Percentiles rank a stretch among this genome's conserved stretches.
These are phyloP conservation scores for Rhopilema esculentum DNA, from an alignment of 30 jellyfish, hydroid and myxozoan genomes.

Conservation along the genomic window DNA sequence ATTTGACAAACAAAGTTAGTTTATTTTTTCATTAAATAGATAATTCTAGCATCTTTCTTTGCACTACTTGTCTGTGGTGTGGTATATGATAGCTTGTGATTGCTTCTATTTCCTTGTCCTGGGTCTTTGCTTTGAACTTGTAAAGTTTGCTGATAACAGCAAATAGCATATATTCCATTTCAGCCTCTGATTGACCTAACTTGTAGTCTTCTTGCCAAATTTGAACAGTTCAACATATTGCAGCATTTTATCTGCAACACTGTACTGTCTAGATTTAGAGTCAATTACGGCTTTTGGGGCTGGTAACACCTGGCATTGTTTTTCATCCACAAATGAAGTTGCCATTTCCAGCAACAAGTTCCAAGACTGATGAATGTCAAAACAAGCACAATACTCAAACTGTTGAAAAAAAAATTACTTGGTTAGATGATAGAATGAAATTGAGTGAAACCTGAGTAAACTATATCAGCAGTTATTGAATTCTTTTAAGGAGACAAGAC, in stretches of 20 bases:
- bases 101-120: too few relatives aligned
- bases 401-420: background rate
- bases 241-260: conserved; percentile 77
- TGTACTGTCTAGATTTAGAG: conserved; percentile 52
- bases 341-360: conserved; percentile 61
- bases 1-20: too few relatives aligned
- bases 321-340: conserved; percentile 51
- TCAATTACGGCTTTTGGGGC: conserved; percentile 68
- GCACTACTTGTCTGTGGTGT: too few relatives aligned
- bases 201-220: conserved; percentile 39
- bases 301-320: conserved; percentile 43
- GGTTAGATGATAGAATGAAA: background rate
- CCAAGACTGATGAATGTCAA: conserved; percentile 65
- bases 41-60: too few relatives aligned
- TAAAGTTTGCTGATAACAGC: too few relatives aligned
- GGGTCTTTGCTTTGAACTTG: too few relatives aligned
- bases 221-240: conserved; percentile 72
- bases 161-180: too few relatives aligned
- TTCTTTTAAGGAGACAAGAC: too few relatives aligned
- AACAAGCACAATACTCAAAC: conserved; percentile 78
- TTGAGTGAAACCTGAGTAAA: too few relatives aligned
- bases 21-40: too few relatives aligned
- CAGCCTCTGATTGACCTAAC: background rate
- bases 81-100: too few relatives aligned
- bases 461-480: too few relatives aligned